A percentile compares a stretch with the other conserved stretches of the same genome.
These are phyloP conservation scores for Heliconius congener DNA, from an alignment of 1,140 invertebrate species.

Conservation along the genomic window DNA sequence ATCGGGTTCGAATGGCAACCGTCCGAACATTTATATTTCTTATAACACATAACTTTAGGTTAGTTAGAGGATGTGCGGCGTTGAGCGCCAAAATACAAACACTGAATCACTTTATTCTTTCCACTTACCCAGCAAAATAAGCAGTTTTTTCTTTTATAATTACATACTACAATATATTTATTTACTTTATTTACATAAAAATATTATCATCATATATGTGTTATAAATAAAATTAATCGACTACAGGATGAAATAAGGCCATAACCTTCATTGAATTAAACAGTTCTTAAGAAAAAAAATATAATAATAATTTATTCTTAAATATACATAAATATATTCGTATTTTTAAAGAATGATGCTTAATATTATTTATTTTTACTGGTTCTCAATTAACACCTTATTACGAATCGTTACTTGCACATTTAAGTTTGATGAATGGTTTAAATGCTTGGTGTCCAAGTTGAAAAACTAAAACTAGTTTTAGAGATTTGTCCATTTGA, in stretches of 20 bases:
- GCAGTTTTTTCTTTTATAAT: too few species aligned
- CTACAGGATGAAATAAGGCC: constrained; percentile 6
- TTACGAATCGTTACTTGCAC: background rate
- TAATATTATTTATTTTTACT: background rate
- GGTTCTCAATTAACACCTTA: background rate
- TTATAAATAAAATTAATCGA: background rate
- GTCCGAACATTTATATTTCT: too few species aligned
- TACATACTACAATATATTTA: too few species aligned
- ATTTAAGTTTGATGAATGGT: background rate
- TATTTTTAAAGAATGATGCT: background rate
- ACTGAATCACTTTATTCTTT: too few species aligned
- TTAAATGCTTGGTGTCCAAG: background rate
- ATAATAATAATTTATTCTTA: background rate
- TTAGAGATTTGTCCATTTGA: too few species aligned
- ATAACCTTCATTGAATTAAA: constrained; percentile 7
- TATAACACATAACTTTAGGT: too few species aligned
- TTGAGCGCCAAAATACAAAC: too few species aligned
- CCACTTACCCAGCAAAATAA: too few species aligned
- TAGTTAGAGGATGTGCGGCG: too few species aligned
- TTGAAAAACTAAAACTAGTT: background rate
- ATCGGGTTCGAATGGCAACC: too few species aligned
- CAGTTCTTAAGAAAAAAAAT: background rate
- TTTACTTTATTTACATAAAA: background rate
- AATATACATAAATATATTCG: background rate
- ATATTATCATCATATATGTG: background rate